These are phyloP conservation scores for Drosophila rellima DNA, from an alignment of 2,888 invertebrate genomes.

Conservation along the genomic window DNA sequence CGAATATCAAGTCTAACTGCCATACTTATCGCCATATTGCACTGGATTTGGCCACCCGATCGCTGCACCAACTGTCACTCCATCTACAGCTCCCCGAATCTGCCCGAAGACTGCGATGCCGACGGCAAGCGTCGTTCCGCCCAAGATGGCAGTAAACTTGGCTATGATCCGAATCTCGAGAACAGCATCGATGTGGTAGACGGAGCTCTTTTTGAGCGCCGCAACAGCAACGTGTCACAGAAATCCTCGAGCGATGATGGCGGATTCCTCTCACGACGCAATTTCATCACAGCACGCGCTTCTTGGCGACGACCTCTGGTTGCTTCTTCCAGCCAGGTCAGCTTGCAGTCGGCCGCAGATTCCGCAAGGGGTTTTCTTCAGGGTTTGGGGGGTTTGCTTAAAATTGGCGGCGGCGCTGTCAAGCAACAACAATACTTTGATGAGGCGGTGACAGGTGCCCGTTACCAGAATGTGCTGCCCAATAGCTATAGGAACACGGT, in stretches of 20 bases:
- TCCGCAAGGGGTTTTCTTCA: constrained; percentile 88
- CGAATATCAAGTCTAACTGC: constrained; percentile 96
- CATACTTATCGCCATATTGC: constrained; percentile 89
- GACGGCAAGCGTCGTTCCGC: constrained; percentile 81
- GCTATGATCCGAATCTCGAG: constrained; percentile 51
- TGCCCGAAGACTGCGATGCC: constrained; percentile 83
- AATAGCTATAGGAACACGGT: constrained; percentile 73
- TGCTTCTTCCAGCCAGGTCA: constrained; percentile 89
- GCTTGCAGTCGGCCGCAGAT: constrained; percentile 88
- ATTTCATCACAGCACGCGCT: constrained; percentile 87
- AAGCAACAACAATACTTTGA: constrained; percentile 47
- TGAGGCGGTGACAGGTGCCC: constrained; percentile 65
- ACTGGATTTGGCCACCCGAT: constrained; percentile 92
- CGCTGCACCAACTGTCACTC: constrained; percentile 88
- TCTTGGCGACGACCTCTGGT: constrained; percentile 89
- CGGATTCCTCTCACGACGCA: constrained; percentile 90
- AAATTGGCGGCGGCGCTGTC: constrained; percentile 73
- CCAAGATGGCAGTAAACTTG: constrained; percentile 79
- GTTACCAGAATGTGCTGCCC: constrained; percentile 82
- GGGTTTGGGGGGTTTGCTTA: constrained; percentile 81
- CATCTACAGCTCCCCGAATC: constrained; percentile 85
- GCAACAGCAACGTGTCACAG: constrained; percentile 87
- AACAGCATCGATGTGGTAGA: constrained; percentile 69
- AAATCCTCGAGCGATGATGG: constrained; percentile 92
- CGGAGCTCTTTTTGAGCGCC: constrained; percentile 80